phyloP scores from a whole-genome alignment of 2,113 vertebrate species.

The Phalacrocorax brasilianus region DNA sequence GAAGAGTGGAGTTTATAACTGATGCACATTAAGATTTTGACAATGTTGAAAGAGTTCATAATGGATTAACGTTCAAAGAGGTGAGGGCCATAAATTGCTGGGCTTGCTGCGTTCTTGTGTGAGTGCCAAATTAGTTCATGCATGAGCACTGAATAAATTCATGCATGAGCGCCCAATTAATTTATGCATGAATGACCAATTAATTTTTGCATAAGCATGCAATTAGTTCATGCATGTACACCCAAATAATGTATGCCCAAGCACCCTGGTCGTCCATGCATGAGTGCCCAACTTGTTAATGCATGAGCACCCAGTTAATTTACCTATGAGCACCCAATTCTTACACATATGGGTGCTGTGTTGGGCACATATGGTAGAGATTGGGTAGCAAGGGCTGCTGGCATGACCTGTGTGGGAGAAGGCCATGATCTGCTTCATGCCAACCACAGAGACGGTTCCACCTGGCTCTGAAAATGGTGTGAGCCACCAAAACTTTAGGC shows the following conservation, averaged over 20 bases:
- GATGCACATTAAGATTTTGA: neutral
- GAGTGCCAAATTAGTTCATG: neutral
- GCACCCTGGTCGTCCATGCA: neutral
- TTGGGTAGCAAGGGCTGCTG: neutral
- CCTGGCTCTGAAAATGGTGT: neutral
- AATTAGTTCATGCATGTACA: neutral
- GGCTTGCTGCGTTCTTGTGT: neutral
- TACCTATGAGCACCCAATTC: neutral
- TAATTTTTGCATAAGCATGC: neutral
- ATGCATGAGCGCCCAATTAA: neutral
- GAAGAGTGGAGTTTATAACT: neutral
- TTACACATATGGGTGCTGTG: neutral
- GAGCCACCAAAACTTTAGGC: neutral
- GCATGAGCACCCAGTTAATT: neutral
- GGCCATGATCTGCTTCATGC: neutral
- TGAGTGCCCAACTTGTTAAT: neutral
- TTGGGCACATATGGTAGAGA: neutral
- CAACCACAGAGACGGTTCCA: neutral
- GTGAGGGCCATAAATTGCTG: neutral
- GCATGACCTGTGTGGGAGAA: neutral
- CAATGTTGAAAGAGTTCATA: neutral
- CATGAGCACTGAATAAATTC: neutral
- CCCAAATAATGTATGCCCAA: neutral
- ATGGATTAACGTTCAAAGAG: neutral
- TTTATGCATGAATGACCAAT: neutral